Conservation (phyloP, 2,888 invertebrate genomes). For the Drosophila acutilabella region DNA sequence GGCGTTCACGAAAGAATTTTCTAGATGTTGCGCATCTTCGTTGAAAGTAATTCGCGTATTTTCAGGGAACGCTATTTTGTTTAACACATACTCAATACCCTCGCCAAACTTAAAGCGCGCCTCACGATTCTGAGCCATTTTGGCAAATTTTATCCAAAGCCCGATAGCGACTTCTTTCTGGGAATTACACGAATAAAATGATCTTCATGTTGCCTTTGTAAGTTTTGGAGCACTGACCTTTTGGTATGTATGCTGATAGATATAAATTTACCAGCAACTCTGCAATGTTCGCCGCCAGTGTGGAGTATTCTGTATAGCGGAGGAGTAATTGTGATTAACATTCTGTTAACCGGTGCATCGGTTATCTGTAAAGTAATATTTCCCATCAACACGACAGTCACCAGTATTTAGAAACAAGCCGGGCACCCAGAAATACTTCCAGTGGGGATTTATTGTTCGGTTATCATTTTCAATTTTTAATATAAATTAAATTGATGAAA, state of each 20-base stretch:
- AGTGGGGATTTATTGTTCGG: too few species aligned
- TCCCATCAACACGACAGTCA: too few species aligned
- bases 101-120: conserved; percentile 15
- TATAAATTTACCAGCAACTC: not conserved
- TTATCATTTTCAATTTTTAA: too few species aligned
- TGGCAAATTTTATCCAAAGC: not conserved
- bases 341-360: not conserved
- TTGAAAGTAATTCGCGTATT: conserved; percentile 27
- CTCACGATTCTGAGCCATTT: conserved; percentile 12
- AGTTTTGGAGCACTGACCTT: not conserved
- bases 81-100: conserved; percentile 44
- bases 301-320: not conserved
- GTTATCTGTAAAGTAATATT: not conserved
- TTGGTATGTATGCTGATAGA: not conserved
- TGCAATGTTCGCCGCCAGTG: not conserved
- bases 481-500: too few species aligned
- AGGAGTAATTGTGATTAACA: not conserved
- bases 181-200: conserved; percentile 19
- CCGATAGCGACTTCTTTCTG: not conserved
- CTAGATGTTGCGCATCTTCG: conserved; percentile 47
- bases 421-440: too few species aligned
- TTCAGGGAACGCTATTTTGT: conserved; percentile 21
- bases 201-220: not conserved
- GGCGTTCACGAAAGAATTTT: conserved; percentile 39
- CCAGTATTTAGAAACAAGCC: not conserved